These are phyloP conservation scores for Platysternon megacephalum DNA, from an alignment of 2,113 vertebrate species.

Conservation along the genomic window DNA sequence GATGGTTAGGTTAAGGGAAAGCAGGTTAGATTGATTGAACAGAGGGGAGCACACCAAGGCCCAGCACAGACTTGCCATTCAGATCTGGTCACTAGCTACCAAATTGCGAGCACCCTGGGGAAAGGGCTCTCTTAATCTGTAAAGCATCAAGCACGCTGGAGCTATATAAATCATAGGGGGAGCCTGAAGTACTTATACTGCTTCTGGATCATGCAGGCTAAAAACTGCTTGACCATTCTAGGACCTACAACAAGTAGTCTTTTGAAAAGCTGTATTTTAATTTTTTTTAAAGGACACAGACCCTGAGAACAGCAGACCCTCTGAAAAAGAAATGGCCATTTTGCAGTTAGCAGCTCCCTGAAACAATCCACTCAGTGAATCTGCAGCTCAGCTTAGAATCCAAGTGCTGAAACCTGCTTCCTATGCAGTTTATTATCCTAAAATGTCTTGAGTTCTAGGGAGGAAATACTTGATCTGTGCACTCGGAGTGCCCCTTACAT, in stretches of 20 bases:
- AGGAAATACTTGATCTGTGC: not conserved
- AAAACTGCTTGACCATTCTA: not conserved
- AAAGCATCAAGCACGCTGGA: too few species aligned
- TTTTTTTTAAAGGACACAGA: not conserved
- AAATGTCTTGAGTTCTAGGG: not conserved
- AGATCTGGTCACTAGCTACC: too few species aligned
- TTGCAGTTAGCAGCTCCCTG: too few species aligned
- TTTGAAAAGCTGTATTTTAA: not conserved
- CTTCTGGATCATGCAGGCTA: not conserved
- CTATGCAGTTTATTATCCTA: not conserved
- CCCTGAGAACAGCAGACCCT: not conserved
- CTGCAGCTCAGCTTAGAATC: too few species aligned
- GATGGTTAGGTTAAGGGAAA: not conserved
- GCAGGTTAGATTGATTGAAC: not conserved
- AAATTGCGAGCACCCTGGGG: too few species aligned
- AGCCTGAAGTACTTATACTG: not conserved
- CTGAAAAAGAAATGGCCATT: too few species aligned
- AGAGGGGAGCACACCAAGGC: not conserved
- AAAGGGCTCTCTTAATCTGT: too few species aligned
- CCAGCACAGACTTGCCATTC: too few species aligned
- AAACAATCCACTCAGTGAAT: too few species aligned
- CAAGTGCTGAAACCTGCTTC: not conserved
- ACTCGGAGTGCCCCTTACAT: not conserved
- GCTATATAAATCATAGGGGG: too few species aligned
- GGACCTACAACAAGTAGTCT: not conserved